Conservation (phyloP, 2,113 vertebrate species). For the Lasiurus borealis region DNA sequence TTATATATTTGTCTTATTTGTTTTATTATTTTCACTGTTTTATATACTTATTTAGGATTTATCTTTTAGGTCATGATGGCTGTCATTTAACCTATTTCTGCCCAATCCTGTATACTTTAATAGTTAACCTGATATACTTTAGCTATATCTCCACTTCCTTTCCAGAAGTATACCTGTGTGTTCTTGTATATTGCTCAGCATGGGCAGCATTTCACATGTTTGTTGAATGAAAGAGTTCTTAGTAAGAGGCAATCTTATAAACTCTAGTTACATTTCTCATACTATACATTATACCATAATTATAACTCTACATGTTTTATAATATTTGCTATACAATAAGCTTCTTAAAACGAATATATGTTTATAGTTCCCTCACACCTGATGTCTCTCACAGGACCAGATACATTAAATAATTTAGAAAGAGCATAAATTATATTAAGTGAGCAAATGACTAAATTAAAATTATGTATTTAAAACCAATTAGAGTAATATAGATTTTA, state of each 20-base stretch:
- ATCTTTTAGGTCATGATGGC: background rate
- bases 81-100: background rate
- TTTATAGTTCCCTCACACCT: rapidly evolving
- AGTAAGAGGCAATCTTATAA: background rate
- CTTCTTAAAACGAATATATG: background rate
- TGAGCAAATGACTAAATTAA: background rate
- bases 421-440: background rate
- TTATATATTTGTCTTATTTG: background rate
- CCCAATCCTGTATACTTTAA: background rate
- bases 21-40: background rate
- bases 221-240: background rate
- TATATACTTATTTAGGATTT: background rate
- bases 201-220: background rate
- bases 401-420: background rate
- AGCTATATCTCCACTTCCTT: background rate
- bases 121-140: background rate
- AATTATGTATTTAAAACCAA: background rate
- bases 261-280: background rate
- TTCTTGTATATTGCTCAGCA: background rate
- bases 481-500: background rate
- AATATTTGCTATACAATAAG: background rate
- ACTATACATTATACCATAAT: background rate
- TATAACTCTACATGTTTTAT: background rate
- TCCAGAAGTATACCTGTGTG: background rate
- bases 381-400: background rate